phyloP scores from a whole-genome alignment of 2,888 invertebrate genomes.

The Linnaemya vulpina region DNA sequence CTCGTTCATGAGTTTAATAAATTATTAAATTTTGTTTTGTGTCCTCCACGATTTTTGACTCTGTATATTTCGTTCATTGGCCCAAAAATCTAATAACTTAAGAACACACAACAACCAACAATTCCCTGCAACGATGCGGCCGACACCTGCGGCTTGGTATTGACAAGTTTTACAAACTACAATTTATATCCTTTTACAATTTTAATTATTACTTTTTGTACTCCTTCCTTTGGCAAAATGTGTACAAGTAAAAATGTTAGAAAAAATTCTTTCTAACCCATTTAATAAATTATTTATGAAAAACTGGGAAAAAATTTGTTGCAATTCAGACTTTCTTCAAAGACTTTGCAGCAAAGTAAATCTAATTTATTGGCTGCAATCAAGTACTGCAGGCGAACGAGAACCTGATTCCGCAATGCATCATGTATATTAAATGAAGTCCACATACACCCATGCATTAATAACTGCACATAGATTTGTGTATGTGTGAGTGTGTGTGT shows the following conservation, averaged over 20 bases:
- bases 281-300: constrained; percentile 27
- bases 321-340: constrained; percentile 17
- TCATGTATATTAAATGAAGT: constrained; percentile 56
- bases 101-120: neutral
- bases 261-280: neutral
- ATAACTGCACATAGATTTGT: neutral
- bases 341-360: constrained; percentile 30
- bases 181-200: constrained; percentile 32
- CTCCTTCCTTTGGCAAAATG: neutral
- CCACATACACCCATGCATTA: neutral
- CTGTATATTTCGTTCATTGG: no score
- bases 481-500: neutral
- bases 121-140: neutral
- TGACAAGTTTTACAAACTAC: constrained; percentile 24
- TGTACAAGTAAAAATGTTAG: neutral
- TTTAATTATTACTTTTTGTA: constrained; percentile 24
- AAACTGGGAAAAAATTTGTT: neutral
- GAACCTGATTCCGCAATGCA: constrained; percentile 45
- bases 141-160: constrained; percentile 5
- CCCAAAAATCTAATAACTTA: neutral
- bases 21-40: no score
- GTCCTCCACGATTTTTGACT: no score
- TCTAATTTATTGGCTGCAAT: constrained; percentile 56
- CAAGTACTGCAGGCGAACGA: constrained; percentile 1
- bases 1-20: neutral